Evolutionary conservation across 2,888 invertebrate genomes (phyloP).

Genomic region (Acanthosepion esculentum): DNA sequence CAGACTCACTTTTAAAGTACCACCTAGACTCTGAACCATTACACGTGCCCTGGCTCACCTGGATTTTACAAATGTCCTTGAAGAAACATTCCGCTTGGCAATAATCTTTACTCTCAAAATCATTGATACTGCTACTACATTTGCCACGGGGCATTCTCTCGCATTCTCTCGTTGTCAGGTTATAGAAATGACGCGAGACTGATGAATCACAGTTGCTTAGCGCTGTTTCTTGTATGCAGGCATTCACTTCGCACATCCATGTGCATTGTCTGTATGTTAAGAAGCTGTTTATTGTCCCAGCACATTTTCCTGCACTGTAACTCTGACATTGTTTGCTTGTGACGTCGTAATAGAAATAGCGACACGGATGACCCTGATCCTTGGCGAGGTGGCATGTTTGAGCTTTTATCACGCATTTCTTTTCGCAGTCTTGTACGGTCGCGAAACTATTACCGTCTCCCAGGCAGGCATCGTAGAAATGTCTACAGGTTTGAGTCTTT

Average conservation of each 20-base stretch:
- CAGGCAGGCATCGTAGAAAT: background rate
- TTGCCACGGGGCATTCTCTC: background rate
- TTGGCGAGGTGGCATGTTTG: background rate
- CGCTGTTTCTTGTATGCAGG: background rate
- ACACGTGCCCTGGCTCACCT: background rate
- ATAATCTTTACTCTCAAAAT: background rate
- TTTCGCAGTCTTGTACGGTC: background rate
- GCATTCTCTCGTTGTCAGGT: background rate
- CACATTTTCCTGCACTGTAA: background rate
- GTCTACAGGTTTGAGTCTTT: background rate
- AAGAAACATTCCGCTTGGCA: background rate
- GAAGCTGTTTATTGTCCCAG: background rate
- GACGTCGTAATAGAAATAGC: background rate
- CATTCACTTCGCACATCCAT: background rate
- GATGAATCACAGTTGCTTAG: background rate
- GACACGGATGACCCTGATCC: background rate
- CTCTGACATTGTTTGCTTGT: background rate
- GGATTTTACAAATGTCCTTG: background rate
- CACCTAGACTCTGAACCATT: background rate
- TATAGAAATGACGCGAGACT: background rate
- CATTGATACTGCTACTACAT: background rate
- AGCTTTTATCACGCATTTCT: background rate
- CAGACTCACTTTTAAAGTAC: background rate
- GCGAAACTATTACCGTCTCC: background rate
- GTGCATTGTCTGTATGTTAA: background rate